Base-by-base conservation (phyloP, 2,113 vertebrate species). In the Notothenia coriiceps region DNA sequence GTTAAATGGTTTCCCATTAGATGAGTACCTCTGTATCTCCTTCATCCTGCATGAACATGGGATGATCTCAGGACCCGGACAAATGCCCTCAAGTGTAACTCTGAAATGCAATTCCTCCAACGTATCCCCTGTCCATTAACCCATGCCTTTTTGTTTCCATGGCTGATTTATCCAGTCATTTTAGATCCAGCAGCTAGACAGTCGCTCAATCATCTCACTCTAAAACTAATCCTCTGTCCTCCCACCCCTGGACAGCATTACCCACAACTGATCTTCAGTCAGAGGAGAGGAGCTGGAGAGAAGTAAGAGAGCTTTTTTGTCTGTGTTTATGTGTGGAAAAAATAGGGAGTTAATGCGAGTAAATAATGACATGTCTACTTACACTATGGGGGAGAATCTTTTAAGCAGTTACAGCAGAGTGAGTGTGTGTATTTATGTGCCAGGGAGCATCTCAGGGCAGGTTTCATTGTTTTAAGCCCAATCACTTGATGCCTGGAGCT, bases 101-200 rank as follows among this genome's bases (percentile, higher is more conserved):
- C 66, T 71, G 74, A 83, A 77, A 81, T 77, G 87, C 74, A 67
- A 81, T 81, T 72, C 50, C 76, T 76, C 50, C 64, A 68, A 72
- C 33, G 22, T 83, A 83, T 86, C 80, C 62, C 43, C 29, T 60
- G 81, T 91, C 89, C 94, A 94, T 94, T 94, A 94, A 77, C 79
- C 74, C 76, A 84, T 65, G 78, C 88, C 74, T 88, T 88, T 88
- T 91, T 83, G 84, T 86, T 89, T 88, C 88, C 63, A n/a, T 35
- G 47, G 57, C 77, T 90, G 93, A 95, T 95, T 95, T 94, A 95
- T 94, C 88, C 79, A 17, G 77, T 73, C 83, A 77, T 84, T 93
- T 91, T 81, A 63, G 61, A 72, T 91, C 79, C 75, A 79, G 77
- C 79, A 59, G 29, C 51, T 14, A 17, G 88, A 92, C 73, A 81